Conservation (phyloP, 2,113 vertebrate genomes). For the Mesoclemmys tuberculata region DNA sequence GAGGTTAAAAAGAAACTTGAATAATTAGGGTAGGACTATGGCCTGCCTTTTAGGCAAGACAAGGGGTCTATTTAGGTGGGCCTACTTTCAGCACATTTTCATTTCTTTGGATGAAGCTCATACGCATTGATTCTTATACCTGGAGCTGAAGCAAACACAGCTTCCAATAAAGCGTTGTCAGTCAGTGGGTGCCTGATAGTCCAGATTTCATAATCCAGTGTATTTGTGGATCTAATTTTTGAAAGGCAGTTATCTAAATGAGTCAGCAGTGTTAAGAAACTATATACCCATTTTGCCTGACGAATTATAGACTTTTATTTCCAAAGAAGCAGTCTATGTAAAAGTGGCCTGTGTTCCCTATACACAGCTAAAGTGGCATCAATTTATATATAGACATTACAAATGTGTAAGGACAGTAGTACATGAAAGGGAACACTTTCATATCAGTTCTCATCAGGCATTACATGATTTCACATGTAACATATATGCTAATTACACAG, state of each 20-base stretch:
- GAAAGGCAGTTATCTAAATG: neutral
- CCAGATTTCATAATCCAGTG: neutral
- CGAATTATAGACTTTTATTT: neutral
- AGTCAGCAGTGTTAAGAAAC: neutral
- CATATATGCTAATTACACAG: neutral
- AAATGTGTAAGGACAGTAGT: slow-evolving; percentile 19
- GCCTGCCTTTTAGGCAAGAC: neutral
- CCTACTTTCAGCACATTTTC: neutral
- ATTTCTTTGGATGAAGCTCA: neutral
- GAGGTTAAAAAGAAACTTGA: neutral
- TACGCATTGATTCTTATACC: neutral
- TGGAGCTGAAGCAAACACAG: accelerated
- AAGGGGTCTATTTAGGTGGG: neutral
- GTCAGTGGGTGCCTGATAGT: accelerated
- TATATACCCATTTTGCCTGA: neutral
- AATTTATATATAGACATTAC: neutral
- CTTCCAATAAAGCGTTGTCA: neutral
- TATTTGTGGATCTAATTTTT: neutral
- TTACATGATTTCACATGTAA: neutral
- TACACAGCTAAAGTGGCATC: neutral
- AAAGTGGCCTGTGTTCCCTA: neutral
- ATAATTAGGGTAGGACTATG: neutral
- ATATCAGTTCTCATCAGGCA: neutral
- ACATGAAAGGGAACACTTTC: neutral
- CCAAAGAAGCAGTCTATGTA: neutral